Base-by-base conservation (phyloP, 2,113 vertebrate genomes). In the Enhydra lutris region DNA sequence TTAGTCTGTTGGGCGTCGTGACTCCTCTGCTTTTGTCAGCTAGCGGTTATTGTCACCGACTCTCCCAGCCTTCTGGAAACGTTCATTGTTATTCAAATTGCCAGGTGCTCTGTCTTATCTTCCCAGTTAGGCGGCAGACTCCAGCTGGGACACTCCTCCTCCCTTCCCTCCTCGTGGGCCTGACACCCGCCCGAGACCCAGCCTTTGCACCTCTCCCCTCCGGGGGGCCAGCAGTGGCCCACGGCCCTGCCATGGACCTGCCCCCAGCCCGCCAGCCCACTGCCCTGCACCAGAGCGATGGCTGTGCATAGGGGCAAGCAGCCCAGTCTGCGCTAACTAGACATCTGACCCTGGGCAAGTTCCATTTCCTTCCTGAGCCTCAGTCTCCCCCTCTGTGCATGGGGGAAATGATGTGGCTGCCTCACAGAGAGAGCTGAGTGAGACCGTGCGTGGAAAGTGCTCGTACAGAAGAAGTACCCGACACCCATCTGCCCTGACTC, bases 21-120 rank as follows among this genome's bases (percentile, higher is more conserved):
- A 52, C 29, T 61, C 31, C 42, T 59, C 81, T 14, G 89, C 86
- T 34, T 81, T 71, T 31, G 12, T 10, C 4, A 1, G 39, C 15
- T 50, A 23, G 2, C 2, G 0, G 3, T 29, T 36, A 45, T n/a
- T 79, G 82, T 91, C 6, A 34, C 61, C 0, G 31, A 55, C 29
- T 4, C n/a, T 7, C 15, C 13, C 55, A 4, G n/a, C 4, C 0
- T n/a, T 67, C 94, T 61, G 89, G 59, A 81, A 88, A 36, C 24
- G 5, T 13, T 7, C 78, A 34, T 93, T 95, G 65, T 94, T 74
- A 96, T 97, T 85, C 96, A 98, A 83, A 97, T 95, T n/a, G 26
- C 98, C 95, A 93, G 95, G 91, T 94, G 97, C 78, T 88, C 21
- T 0, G 6, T 45, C 55, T 89, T 65, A 12, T 26, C 63, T 34